Evolutionary conservation across 2,888 invertebrate species (phyloP), one percentile per base, ranked within the genome.

Genomic region (Callosobruchus maculatus): DNA sequence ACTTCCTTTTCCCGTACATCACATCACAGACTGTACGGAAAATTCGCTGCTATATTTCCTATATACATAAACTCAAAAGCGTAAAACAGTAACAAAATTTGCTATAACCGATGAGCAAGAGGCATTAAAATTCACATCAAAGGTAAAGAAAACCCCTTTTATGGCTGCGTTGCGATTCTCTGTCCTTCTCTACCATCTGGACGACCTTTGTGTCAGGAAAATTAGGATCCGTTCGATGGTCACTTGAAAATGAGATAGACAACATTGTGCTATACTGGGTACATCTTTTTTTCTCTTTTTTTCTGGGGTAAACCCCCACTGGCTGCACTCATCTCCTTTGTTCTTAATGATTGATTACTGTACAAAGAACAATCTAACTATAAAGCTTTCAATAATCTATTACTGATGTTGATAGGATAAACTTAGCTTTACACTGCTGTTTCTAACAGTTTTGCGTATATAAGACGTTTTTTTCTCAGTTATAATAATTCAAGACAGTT

Each of bases 91-190:
- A 77, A 78, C 77, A 75, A 70, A 77, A 77, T 78, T 77, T 76
- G 73, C 74, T 73, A 77, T 77, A 75, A 78, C 78, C 76, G 78
- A 78, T 77, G 76, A 78, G 78, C 75, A 76, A 77, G 73, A 76
- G 75, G 77, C 78, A 77, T 78, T 77, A 78, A 77, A 77, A 78
- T 78, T 77, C 76, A 78, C 78, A 78, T 78, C 78, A 78, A 78
- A 78, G 78, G 77, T 77, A 76, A 76, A 78, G 78, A 78, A 78
- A 78, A 76, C 74, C 78, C 78, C 76, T 78, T 78, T 78, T 75
- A 76, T 76, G 73, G 75, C 76, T 74, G 76, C 77, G 75, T 72
- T 26, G 73, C 76, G 68, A 74, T 76, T 76, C 1, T 68, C 68
- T 49, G 49, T 49, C 49, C 49, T 18, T 49, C 18, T 49, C 49